phyloP scores from a whole-genome alignment of 2,113 vertebrate genomes.

The Protobothrops mucrosquamatus region DNA sequence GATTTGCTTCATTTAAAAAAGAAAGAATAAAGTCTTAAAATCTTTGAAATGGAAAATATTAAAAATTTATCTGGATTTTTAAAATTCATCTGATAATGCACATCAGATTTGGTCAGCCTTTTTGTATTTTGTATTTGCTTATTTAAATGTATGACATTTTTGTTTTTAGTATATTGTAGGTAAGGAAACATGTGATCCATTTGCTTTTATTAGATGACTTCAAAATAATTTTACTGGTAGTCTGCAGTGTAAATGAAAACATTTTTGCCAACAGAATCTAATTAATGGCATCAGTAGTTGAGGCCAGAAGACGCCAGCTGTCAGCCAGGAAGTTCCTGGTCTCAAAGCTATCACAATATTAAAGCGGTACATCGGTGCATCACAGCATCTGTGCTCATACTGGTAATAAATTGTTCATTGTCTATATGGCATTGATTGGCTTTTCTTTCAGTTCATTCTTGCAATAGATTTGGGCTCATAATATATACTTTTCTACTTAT shows the following conservation, averaged over 20 bases:
- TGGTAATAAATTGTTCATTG: slow-evolving; percentile 91
- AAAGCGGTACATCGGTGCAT: slow-evolving; percentile 73
- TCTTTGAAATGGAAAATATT: slow-evolving; percentile 66
- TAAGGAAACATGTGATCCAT: slow-evolving; percentile 67
- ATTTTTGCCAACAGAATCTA: slow-evolving; percentile 73
- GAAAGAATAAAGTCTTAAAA: slow-evolving; percentile 73
- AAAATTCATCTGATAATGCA: slow-evolving; percentile 86
- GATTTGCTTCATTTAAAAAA: slow-evolving; percentile 67
- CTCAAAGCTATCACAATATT: slow-evolving; percentile 72
- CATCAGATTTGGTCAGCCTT: slow-evolving; percentile 83
- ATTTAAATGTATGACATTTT: slow-evolving; percentile 82
- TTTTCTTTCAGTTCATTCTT: slow-evolving; percentile 33
- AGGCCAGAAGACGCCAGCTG: slow-evolving; percentile 69
- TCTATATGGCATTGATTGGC: slow-evolving; percentile 63
- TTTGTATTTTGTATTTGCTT: slow-evolving; percentile 90
- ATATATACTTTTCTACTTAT: background rate
- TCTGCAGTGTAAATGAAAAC: slow-evolving; percentile 65
- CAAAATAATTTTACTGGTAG: slow-evolving; percentile 72
- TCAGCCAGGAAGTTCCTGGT: slow-evolving; percentile 66
- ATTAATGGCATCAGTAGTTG: slow-evolving; percentile 69
- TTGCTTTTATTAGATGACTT: slow-evolving; percentile 78
- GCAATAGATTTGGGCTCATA: background rate
- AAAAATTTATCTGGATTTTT: slow-evolving; percentile 84
- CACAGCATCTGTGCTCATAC: slow-evolving; percentile 81
- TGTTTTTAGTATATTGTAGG: slow-evolving; percentile 73